Evolutionary conservation across 2,113 vertebrate genomes (phyloP).

Genomic region (Embiotoca jacksoni): DNA sequence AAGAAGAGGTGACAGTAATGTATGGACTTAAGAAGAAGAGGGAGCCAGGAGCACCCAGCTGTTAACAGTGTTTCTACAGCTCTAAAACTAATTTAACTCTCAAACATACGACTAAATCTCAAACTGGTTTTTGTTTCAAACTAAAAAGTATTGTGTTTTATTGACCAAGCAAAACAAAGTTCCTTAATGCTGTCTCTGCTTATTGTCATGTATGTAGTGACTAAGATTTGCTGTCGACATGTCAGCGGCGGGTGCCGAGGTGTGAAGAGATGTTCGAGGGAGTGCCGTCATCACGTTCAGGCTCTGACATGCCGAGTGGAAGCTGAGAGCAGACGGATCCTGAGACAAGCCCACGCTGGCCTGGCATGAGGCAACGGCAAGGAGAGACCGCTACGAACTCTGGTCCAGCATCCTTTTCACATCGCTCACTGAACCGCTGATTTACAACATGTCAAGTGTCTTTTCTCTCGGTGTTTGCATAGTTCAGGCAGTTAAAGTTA

Average conservation of each 20-base stretch:
- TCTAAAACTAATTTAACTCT: conserved; percentile 14
- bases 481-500: neutral
- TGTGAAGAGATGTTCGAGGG: conserved; percentile 31
- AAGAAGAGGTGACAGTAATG: conserved; percentile 32
- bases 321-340: conserved; percentile 26
- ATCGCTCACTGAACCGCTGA: neutral
- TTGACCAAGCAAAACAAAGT: neutral
- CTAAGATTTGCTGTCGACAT: neutral
- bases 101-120: conserved; percentile 1
- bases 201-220: neutral
- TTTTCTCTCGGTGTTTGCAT: neutral
- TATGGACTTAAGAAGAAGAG: conserved; percentile 9
- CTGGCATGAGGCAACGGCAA: conserved; percentile 26
- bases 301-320: conserved; percentile 60
- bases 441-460: no score
- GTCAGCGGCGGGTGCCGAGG: conserved; percentile 41
- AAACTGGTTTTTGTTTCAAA: neutral
- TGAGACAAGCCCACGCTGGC: conserved; percentile 67
- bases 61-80: conserved; percentile 14
- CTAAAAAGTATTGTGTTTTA: conserved; percentile 5
- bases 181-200: neutral
- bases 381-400: conserved; percentile 15
- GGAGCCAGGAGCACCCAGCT: conserved; percentile 10
- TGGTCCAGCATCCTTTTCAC: conserved; percentile 10
- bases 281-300: conserved; percentile 36